phyloP scores from a whole-genome alignment of 2,888 invertebrate genomes.

The Eristalinus aeneus region DNA sequence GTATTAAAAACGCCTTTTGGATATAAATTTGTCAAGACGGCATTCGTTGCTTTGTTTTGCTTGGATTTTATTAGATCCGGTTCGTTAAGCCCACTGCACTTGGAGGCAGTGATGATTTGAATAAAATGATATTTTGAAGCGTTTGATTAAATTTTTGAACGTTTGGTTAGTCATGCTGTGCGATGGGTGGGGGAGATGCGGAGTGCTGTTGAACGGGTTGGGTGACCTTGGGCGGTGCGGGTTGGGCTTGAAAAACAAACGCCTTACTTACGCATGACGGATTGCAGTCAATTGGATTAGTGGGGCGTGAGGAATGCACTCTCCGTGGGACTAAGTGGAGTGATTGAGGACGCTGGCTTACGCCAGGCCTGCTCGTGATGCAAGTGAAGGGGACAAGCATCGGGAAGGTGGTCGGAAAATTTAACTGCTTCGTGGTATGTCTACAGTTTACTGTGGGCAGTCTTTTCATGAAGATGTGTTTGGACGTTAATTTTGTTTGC shows the following conservation, averaged over 20 bases:
- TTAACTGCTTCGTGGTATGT: too few relatives aligned
- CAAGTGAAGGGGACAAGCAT: too few relatives aligned
- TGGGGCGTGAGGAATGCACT: too few relatives aligned
- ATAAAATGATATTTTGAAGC: background rate
- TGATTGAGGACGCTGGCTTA: too few relatives aligned
- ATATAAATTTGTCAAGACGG: constrained; percentile 42
- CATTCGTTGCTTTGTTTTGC: background rate
- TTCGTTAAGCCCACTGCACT: constrained; percentile 52
- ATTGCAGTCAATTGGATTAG: constrained; percentile 5
- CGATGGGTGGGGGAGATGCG: background rate
- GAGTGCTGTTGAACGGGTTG: constrained; percentile 5
- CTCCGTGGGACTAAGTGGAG: too few relatives aligned
- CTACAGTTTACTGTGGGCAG: too few relatives aligned
- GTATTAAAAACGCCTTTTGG: constrained; percentile 33
- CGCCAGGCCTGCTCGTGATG: too few relatives aligned
- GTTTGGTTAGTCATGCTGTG: background rate
- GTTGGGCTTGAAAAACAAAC: constrained; percentile 26
- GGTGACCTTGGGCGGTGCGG: constrained; percentile 23
- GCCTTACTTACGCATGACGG: constrained; percentile 27
- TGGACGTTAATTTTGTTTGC: too few relatives aligned
- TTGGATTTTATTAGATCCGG: constrained; percentile 49
- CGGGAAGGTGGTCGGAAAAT: too few relatives aligned
- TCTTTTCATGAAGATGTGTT: too few relatives aligned
- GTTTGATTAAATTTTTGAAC: background rate
- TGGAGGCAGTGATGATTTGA: constrained; percentile 28